Evolutionary conservation across 2,888 invertebrate species (phyloP), one percentile per base, ranked within the genome.

Genomic region (Aphodius sticticus): DNA sequence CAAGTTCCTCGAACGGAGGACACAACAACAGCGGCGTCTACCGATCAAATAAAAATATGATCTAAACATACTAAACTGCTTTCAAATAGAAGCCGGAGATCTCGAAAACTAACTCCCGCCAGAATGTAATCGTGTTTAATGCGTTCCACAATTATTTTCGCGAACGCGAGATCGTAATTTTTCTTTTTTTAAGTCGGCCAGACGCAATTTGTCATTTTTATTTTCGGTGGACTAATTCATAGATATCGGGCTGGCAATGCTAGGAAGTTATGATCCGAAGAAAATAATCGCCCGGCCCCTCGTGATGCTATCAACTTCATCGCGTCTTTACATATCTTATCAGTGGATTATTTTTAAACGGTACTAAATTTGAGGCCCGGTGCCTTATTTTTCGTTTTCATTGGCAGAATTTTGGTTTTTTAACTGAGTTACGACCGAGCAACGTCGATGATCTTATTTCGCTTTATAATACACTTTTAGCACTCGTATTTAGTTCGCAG

Each of bases 171-270:
- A 53, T 53, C 53, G 53, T 53, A 53, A 53, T 53, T 53, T 53
- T 53, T 53, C 53, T 53, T 53, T 53, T 53, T 53, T 53, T 53
- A 53, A 53, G 53, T 53, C 53, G 53, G 53, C 53, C 53, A 53
- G 53, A 53, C 53, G 12, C 53, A 53, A 53, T 53, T 53, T 53
- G 53, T 53, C 53, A 53, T 53, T 53, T 53, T 53, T 53, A 53
- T 53, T 53, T 53, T 53, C 53, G 53, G 53, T 53, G 53, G 53
- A 53, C 53, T 53, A 53, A 53, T 53, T 53, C 53, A 53, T 53
- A 53, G 53, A 53, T 53, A 53, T 12, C 7, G 7, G 53, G 7
- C 53, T 53, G 53, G 53, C 53, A 53, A 2, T 9, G 53, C 53
- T 5, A 53, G 53, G 53, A 53, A 53, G 53, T 53, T 53, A 53